Base-by-base conservation (phyloP, 1,140 invertebrate species). In the Plectus sambesii region DNA sequence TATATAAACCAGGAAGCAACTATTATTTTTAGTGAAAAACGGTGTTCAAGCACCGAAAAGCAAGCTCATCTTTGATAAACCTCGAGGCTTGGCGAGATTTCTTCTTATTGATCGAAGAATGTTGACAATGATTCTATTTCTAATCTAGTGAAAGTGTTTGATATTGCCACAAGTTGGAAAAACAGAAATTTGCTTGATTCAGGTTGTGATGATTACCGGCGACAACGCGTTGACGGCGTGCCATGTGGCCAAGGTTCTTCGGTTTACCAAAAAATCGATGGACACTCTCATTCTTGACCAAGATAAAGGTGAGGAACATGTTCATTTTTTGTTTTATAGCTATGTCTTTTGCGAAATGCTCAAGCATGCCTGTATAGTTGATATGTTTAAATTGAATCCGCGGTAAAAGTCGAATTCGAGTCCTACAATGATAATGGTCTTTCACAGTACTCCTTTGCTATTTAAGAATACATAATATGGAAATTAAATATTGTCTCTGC, bases 191-290 rank as follows among this genome's bases (percentile, higher is more conserved):
- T 33, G 17, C 30, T 33, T 33, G n/a, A n/a, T n/a, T n/a, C n/a
- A n/a, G n/a, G 85, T 90, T 15, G 80, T 85, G 1, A 99, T 99
- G 90, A 99, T 99, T 27, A 99, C 94, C 19, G 94, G 94, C 36
- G 94, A 99, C 70, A 98, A 94, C 77, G 88, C 92, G 5, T 72
- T 99, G 27, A 99, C 94, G 0, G 94, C 94, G 17, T 98, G 93
- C 72, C 90, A 99, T 71, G 93, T 99, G 4, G 90, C 90, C 2
- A 82, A 82, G 62, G 87, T 96, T 70, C 72, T 99, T 23, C 81
- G 82, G 58, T 94, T 99, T 66, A 85, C 82, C 0, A 69, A 68
- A 22, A 81, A 80, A 57, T 83, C 83, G 60, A 70, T 76, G 24
- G 63, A 73, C 19, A 81, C 81, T 1, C 68, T 96, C 0, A 82